Percentiles rank a stretch among this genome's conserved stretches.
These are phyloP conservation scores for Bombycilla garrulus DNA, from an alignment of 2,113 vertebrate species.

Conservation along the genomic window DNA sequence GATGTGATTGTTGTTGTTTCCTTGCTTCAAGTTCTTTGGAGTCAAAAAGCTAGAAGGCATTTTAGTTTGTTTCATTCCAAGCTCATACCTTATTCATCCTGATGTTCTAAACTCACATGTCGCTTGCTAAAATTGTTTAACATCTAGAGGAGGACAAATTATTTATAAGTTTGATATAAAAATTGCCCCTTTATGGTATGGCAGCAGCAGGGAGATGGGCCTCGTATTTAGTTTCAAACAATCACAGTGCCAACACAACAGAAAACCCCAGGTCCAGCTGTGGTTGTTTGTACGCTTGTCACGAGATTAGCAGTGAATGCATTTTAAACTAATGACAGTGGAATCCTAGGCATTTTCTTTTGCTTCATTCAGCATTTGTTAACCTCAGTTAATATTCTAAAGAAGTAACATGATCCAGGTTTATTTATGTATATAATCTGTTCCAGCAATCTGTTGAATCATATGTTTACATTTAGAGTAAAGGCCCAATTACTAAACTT, in stretches of 20 bases:
- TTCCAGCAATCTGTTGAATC: constrained; percentile 64
- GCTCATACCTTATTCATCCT: not conserved
- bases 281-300: not conserved
- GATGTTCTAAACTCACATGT: not conserved
- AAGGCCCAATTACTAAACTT: constrained; percentile 54
- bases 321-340: not conserved
- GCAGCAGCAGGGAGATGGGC: not conserved
- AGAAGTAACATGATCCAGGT: constrained; percentile 18
- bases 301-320: not conserved
- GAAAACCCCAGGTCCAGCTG: not conserved
- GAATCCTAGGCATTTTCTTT: not conserved
- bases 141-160: not conserved
- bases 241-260: not conserved
- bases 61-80: not conserved
- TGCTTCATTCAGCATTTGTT: not conserved
- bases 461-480: constrained; percentile 45
- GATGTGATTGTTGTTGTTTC: not conserved
- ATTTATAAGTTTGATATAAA: not conserved
- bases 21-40: not conserved
- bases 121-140: not conserved
- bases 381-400: not conserved
- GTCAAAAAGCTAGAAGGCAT: not conserved
- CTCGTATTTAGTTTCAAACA: not conserved
- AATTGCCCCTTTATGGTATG: not conserved
- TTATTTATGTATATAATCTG: constrained; percentile 50